Evolutionary conservation across 2,888 invertebrate species (phyloP), one percentile per base, ranked within the genome.

Genomic region (Drosophila colorata): DNA sequence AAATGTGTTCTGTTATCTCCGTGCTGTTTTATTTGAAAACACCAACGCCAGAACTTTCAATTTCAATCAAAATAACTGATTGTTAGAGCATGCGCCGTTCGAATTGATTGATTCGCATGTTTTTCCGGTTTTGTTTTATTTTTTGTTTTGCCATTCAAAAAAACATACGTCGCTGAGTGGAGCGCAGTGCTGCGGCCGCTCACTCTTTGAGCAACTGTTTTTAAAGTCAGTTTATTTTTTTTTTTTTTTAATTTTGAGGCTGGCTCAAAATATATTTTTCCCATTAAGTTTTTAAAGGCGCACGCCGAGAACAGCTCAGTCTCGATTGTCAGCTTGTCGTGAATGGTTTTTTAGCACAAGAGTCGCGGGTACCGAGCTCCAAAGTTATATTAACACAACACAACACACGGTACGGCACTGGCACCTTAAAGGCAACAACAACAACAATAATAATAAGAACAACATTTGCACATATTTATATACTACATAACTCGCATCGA

Each of bases 311-410:
- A 83, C 79, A 81, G 88, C 88, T 91, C 88, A 91, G 91, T 91
- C 85, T 89, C 84, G 87, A 84, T 89, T 90, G 90, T 89, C 87
- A 89, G 90, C 89, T 91, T 88, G 90, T 87, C 89, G 90, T 79
- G 89, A 89, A 89, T 87, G 89, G 92, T 90, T 88, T 87, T 88
- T 83, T 88, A 83, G 83, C 83, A 88, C 74, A 83, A 78, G 80
- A 79, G 74, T 67, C 79, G 79, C 79, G 79, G 64, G 51, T 59
- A 43, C 64, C 59, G 58, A 47, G 47, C 52, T 41, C 35, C 48
- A 52, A 41, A 43, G 74, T 78, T 69, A 74, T 73, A 74, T 79
- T 76, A 78, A 69, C 79, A 75, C 74, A 71, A 51, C 47, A 38
- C 8, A 28, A 28, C 66, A 61, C 59, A 65, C 55, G 52, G 28